Base-by-base conservation (phyloP, 1,140 invertebrate genomes). In the Wasmannia auropunctata region DNA sequence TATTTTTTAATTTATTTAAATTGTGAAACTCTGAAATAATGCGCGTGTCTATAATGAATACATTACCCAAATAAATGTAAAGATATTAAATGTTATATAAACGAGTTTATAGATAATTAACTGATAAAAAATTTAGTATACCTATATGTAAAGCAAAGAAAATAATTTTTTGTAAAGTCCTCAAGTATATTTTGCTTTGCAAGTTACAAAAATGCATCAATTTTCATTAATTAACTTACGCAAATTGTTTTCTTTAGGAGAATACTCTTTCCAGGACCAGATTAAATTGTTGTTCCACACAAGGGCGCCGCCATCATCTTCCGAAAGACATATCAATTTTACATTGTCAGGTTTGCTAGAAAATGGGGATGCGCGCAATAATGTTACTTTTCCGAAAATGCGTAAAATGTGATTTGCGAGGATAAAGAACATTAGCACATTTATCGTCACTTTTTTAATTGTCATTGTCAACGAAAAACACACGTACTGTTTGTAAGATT, bases 191-290 rank as follows among this genome's bases (percentile, higher is more conserved):
- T 63, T 65, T 19, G 31, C 7, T 60, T 16, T 28, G 16, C 11
- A 43, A n/a, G 0, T 8, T 49, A 1, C 28, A 63, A 49, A 34
- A 51, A 14, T 1, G 0, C 43, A n/a, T 43, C 14, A 22, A 8
- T 22, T 54, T 54, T 54, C 0, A 54, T 7, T 22, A 22, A 10
- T n/a, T n/a, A 22, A 62, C 80, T 87, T 67, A 90, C 87, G 7
- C 0, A 28, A 76, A 25, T 46, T 16, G 0, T 11, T 51, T 56
- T 25, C 49, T 11, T 76, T 22, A 54, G 51, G 19, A n/a, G 1
- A 3, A 49, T 25, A 43, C n/a, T n/a, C n/a, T n/a, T n/a, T n/a
- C 14, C 84, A 34, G 4, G 0, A 0, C 60, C 8, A 76, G 1
- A 19, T 31, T 37, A 89, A 69, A n/a, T n/a, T n/a, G n/a, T n/a